These are phyloP conservation scores for Hyphantria cunea DNA, from an alignment of 1,140 invertebrate genomes.

Conservation along the genomic window DNA sequence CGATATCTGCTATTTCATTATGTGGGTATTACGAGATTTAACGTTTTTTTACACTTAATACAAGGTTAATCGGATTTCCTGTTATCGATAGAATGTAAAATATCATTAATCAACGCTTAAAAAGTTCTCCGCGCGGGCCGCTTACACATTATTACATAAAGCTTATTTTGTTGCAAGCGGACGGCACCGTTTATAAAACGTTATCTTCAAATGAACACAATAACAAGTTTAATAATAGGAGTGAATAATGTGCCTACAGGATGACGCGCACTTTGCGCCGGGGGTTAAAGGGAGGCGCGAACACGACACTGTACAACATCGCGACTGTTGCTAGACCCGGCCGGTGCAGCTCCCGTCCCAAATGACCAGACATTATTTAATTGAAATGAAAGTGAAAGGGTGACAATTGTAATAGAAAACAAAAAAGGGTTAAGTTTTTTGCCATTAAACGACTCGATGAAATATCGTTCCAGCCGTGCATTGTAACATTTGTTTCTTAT, in stretches of 20 bases:
- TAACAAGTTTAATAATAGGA: slow-evolving; percentile 80
- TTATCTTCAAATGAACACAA: slow-evolving; percentile 81
- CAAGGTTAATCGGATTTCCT: slow-evolving; percentile 54
- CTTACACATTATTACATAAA: slow-evolving; percentile 76
- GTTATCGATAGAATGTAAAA: slow-evolving; percentile 45
- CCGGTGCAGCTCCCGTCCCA: slow-evolving; percentile 50
- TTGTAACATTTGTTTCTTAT: slow-evolving; percentile 75
- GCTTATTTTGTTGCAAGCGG: slow-evolving; percentile 77
- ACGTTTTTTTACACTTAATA: background rate
- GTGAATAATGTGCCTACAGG: slow-evolving; percentile 78
- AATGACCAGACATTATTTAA: slow-evolving; percentile 82
- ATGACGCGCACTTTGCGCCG: slow-evolving; percentile 72
- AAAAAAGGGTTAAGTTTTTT: slow-evolving; percentile 74
- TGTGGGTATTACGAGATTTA: background rate
- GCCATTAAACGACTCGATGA: slow-evolving; percentile 65
- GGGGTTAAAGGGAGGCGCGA: slow-evolving; percentile 65
- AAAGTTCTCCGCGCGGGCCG: slow-evolving; percentile 52
- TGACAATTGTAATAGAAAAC: slow-evolving; percentile 80
- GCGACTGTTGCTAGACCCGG: slow-evolving; percentile 16
- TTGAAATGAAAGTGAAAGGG: slow-evolving; percentile 79
- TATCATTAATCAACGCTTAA: slow-evolving; percentile 67
- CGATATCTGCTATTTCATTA: background rate
- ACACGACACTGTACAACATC: slow-evolving; percentile 44
- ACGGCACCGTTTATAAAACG: slow-evolving; percentile 79
- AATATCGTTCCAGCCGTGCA: slow-evolving; percentile 77